Percentiles rank a stretch among this genome's conserved stretches.
phyloP scores from a whole-genome alignment of 2,888 invertebrate species.

The Cantharis rustica region DNA sequence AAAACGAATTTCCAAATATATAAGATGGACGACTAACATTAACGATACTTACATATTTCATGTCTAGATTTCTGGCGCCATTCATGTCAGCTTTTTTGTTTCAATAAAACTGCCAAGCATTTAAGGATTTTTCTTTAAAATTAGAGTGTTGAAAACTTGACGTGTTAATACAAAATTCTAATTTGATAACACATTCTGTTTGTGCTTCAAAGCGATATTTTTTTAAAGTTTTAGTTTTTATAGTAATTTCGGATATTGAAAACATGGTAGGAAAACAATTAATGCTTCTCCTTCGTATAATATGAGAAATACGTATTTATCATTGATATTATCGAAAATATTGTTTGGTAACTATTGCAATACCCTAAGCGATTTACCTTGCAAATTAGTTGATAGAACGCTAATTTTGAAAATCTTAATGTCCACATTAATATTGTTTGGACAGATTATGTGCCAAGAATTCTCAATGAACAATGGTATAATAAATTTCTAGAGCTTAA shows the following conservation, averaged over 20 bases:
- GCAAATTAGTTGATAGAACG: conserved; percentile 7
- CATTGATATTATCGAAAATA: neutral
- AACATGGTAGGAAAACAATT: neutral
- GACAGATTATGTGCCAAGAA: conserved; percentile 15
- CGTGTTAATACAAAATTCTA: neutral
- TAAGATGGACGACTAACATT: conserved; percentile 34
- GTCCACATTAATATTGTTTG: conserved; percentile 13
- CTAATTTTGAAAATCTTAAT: conserved; percentile 8
- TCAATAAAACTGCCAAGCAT: conserved; percentile 10
- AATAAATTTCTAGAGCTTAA: conserved; percentile 15
- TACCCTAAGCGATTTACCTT: neutral
- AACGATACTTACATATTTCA: conserved; percentile 38
- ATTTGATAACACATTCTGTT: neutral
- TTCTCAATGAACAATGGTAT: conserved; percentile 11
- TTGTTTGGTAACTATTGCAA: neutral
- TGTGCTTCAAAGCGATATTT: neutral
- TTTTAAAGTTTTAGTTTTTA: neutral
- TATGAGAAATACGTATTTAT: neutral
- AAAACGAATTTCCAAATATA: conserved; percentile 13
- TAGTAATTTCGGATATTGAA: neutral
- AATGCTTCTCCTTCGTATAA: neutral
- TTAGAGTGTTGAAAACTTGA: neutral
- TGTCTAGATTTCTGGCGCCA: conserved; percentile 36
- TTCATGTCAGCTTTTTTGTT: conserved; percentile 24
- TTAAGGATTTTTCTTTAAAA: neutral